Percentiles rank a stretch among this genome's conserved stretches.
phyloP scores from a whole-genome alignment of 2,888 invertebrate genomes.

The Phalera bucephala region DNA sequence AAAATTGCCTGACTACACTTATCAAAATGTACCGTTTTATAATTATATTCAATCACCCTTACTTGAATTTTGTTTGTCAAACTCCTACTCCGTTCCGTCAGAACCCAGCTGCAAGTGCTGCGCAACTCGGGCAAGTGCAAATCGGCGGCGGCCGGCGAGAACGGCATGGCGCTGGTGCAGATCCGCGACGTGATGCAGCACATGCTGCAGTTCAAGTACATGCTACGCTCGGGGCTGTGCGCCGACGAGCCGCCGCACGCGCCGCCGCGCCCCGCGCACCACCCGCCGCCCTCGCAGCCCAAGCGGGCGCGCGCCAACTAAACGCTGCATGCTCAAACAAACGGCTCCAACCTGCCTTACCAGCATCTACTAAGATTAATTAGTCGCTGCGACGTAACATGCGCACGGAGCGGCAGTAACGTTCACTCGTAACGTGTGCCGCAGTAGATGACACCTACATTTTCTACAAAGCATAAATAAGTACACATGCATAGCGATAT shows the following conservation, averaged over 20 bases:
- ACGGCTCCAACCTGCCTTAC: too few species aligned
- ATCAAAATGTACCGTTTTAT: too few species aligned
- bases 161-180: conserved; percentile 90
- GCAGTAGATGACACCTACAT: too few species aligned
- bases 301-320: conserved; percentile 68
- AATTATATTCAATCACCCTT: background rate
- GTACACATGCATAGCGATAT: too few species aligned
- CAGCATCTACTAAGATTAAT: too few species aligned
- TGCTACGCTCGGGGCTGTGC: conserved; percentile 84
- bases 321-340: conserved; percentile 56
- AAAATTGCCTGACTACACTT: too few species aligned
- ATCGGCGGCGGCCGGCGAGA: conserved; percentile 84
- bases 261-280: conserved; percentile 33
- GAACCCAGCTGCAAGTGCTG: conserved; percentile 89
- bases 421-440: background rate
- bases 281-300: conserved; percentile 32
- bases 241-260: conserved; percentile 47
- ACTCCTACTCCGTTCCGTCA: too few species aligned
- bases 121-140: conserved; percentile 89
- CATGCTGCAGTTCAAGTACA: conserved; percentile 94
- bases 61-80: too few species aligned
- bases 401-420: too few species aligned
- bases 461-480: too few species aligned
- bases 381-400: background rate
- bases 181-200: conserved; percentile 92